Evolutionary conservation across 2,797 vertebrate genomes (phyloP).

Genomic region (Girardinus metallicus): DNA sequence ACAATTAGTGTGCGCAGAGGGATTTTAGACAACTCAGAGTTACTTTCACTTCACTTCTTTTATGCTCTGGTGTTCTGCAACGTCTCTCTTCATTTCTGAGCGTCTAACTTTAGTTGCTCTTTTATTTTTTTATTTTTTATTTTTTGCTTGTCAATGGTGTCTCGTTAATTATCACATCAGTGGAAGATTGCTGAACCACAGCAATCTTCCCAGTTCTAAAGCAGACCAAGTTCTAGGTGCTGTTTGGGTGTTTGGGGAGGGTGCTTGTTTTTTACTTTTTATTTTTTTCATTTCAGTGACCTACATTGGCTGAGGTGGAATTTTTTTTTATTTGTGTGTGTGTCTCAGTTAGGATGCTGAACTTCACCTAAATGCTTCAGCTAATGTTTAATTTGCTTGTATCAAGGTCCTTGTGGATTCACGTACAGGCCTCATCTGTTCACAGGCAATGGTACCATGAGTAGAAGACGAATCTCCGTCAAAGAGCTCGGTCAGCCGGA

Average conservation of each 20-base stretch:
- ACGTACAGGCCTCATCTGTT: conserved; percentile 15
- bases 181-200: conserved; percentile 24
- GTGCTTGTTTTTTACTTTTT: conserved; percentile 11
- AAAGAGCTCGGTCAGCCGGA: conserved; percentile 93
- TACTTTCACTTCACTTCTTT: conserved; percentile 47
- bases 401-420: background rate
- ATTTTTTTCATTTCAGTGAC: background rate
- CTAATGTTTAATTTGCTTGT: background rate
- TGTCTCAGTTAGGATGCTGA: conserved; percentile 2
- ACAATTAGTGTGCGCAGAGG: conserved; percentile 41
- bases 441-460: conserved; percentile 91
- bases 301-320: conserved; percentile 27
- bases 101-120: background rate
- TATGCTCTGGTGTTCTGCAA: conserved; percentile 8
- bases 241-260: conserved; percentile 3
- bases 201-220: conserved; percentile 4
- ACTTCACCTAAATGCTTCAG: conserved; percentile 7
- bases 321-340: conserved; percentile 6
- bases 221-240: background rate
- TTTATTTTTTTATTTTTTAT: too few species aligned
- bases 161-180: conserved; percentile 29
- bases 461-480: conserved; percentile 93
- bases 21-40: conserved; percentile 7
- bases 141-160: background rate
- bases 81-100: conserved; percentile 2